Evolutionary conservation across 2,888 invertebrate genomes (phyloP), one percentile per base, ranked within the genome.

Genomic region (Heterodera filipjevi): DNA sequence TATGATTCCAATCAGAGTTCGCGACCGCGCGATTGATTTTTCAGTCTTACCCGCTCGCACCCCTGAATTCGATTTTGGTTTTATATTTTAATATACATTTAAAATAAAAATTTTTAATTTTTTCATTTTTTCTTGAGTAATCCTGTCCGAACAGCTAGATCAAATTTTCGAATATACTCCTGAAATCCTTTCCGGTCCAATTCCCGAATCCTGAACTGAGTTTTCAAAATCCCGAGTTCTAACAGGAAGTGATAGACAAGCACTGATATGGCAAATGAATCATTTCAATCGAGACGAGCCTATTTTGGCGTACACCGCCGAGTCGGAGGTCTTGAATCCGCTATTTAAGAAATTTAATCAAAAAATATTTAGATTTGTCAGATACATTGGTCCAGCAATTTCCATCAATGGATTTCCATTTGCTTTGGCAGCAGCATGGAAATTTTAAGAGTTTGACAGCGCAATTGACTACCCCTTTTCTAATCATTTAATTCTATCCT

Each of bases 331-430:
- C 86, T 92, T 53, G 16, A 12, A 44, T 14, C 16, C 27, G 33
- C 33, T 39, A 16, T 68, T 35, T 46, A 49, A 49, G 12, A 0
- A 49, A 16, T 49, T 19, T 14, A 49, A 3, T 49, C n/a, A 12
- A 74, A 53, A 32, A 66, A n/a, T 68, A 30, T 85, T 71, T 76
- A 86, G 86, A 87, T 87, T 44, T 85, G 82, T 59, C 85, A 86
- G 81, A 87, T 88, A 16, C 85, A 86, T 77, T 99, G 99, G 99
- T 97, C 98, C 8, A 95, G 96, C 76, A 97, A 97, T n/a, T 98
- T 99, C 90, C 98, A 97, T 19, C 99, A 99, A 91, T 99, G 99
- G 99, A 99, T 99, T 89, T 96, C 97, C 78, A 99, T 99, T 90
- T 98, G 97, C 92, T 99, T 99, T 91, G 96, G 97, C 91, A 94